Conservation (phyloP, 2,888 invertebrate species). For the Liodrosophila aerea region DNA sequence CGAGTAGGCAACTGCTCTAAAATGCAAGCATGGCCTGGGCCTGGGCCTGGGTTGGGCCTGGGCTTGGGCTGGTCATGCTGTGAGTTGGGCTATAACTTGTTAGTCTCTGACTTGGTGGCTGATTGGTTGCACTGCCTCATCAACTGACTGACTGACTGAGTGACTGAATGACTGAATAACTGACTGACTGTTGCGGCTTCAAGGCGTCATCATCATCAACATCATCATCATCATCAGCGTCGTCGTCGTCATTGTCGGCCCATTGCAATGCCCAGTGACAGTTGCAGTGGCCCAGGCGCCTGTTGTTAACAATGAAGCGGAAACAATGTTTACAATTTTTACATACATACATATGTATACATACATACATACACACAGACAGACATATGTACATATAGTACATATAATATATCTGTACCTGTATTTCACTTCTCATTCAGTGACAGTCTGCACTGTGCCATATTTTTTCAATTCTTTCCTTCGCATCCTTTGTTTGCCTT, state of each 20-base stretch:
- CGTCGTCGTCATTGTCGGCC: constrained; percentile 48
- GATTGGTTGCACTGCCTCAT: constrained; percentile 63
- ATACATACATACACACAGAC: constrained; percentile 7
- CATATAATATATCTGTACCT: too few species aligned
- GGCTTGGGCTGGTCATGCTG: too few species aligned
- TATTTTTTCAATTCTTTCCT: constrained; percentile 34
- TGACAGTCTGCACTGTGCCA: constrained; percentile 46
- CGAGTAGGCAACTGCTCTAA: constrained; percentile 64
- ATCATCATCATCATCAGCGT: constrained; percentile 24
- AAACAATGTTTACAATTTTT: constrained; percentile 76
- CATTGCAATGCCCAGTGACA: constrained; percentile 51
- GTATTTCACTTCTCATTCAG: constrained; percentile 23
- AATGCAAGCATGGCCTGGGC: constrained; percentile 60
- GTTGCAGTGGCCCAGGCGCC: constrained; percentile 41
- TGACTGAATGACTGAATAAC: constrained; percentile 33
- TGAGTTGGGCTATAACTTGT: constrained; percentile 50
- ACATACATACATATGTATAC: constrained; percentile 20
- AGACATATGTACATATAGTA: constrained; percentile 15
- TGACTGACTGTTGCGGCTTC: constrained; percentile 30
- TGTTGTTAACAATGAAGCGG: constrained; percentile 72
- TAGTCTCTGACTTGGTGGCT: constrained; percentile 76
- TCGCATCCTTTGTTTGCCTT: constrained; percentile 69
- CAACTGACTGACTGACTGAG: constrained; percentile 37
- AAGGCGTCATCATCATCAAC: constrained; percentile 52
- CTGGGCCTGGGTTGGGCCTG: constrained; percentile 16